Evolutionary conservation across 2,113 vertebrate genomes (phyloP), one percentile per base, ranked within the genome.

Genomic region (Tylochromis polylepis): DNA sequence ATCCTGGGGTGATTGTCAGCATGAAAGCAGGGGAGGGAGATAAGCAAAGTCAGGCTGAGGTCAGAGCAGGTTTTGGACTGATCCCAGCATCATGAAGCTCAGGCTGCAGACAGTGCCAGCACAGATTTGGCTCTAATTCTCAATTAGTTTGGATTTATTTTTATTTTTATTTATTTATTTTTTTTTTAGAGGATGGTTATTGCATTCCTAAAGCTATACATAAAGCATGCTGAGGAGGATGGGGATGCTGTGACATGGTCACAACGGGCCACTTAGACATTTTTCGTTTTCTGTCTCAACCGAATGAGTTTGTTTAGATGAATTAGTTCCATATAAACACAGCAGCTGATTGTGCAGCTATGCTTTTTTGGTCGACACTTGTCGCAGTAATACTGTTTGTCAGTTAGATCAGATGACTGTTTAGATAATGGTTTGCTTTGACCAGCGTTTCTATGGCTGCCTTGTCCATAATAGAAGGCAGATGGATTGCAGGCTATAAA

Each of bases 251-350:
- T 87, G 88, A 89, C 60, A 38, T 92, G 88, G 91, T 92, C 87
- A 87, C 65, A 81, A 84, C 57, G 24, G 57, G 83, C 72, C 86
- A 86, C 75, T 92, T 88, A 65, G 90, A 85, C 88, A 65, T 92
- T 92, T 92, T 95, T 91, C 83, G 91, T 94, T 92, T 94, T 9
- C 55, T 82, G 83, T 89, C 88, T 90, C 78, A 81, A 91, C 87
- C 87, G 34, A 90, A 89, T 82, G 75, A 84, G 38, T 89, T 90
- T 93, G 91, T 94, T 94, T 91, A 83, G 88, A 90, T 84, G 81
- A 93, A 89, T 92, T 87, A 85, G 89, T 85, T 53, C 57, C 43
- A 70, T 62, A 18, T 93, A 94, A 94, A 94, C 93, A 88, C 83
- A 49, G 88, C 58, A 82, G 91, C 22, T 85, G 92, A 95, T 89